These are phyloP conservation scores for Macrobrachium rosenbergii DNA, from an alignment of 1,140 invertebrate genomes.

Conservation along the genomic window DNA sequence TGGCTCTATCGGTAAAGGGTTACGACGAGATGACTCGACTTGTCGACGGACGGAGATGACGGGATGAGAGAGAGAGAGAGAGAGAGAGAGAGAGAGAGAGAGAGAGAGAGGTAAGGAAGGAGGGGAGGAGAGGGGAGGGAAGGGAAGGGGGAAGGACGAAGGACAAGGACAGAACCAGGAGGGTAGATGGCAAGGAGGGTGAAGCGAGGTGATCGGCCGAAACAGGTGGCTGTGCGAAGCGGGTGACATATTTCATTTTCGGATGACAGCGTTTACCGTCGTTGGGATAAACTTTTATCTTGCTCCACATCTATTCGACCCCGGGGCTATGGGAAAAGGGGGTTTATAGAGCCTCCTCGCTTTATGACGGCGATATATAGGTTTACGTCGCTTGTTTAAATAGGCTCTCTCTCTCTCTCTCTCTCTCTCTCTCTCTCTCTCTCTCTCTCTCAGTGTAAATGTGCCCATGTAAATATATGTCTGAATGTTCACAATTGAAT, in stretches of 20 bases:
- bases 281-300: conserved; percentile 44
- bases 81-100: not conserved
- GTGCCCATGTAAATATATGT: too few species aligned
- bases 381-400: conserved; percentile 11
- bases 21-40: too few species aligned
- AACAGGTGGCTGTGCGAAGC: conserved; percentile 46
- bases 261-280: conserved; percentile 44
- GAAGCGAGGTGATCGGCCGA: conserved; percentile 15
- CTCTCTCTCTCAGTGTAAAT: too few species aligned
- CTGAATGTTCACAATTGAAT: too few species aligned
- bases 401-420: not conserved
- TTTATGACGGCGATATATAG: conserved; percentile 1
- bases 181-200: not conserved
- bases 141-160: not conserved
- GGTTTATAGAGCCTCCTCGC: too few species aligned
- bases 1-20: too few species aligned
- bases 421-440: too few species aligned
- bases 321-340: conserved; percentile 10
- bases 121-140: too few species aligned
- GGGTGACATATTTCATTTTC: conserved; percentile 51
- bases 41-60: not conserved
- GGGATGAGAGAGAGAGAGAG: not conserved
- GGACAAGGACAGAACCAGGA: too few species aligned
- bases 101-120: not conserved
- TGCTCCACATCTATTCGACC: conserved; percentile 38